phyloP scores from a whole-genome alignment of 2,113 vertebrate species.

The Marmota monax region DNA sequence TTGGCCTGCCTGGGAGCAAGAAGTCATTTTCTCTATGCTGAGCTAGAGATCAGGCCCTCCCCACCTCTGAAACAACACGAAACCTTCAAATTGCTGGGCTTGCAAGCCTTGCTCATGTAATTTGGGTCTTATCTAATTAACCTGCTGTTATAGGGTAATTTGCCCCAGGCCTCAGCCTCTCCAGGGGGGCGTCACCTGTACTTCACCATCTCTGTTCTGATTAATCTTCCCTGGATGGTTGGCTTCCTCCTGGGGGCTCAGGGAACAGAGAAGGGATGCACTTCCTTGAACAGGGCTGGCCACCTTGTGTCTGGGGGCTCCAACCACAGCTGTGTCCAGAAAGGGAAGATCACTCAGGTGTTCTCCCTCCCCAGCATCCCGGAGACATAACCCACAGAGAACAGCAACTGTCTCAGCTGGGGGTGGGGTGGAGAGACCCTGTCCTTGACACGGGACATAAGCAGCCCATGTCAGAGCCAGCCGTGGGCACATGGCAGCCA shows the following conservation, averaged over 20 bases:
- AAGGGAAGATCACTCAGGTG: not conserved
- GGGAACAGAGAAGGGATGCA: too few relatives aligned
- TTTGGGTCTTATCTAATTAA: constrained; percentile 84
- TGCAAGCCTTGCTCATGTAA: constrained; percentile 82
- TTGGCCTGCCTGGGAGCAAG: constrained; percentile 84
- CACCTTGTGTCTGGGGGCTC: not conserved
- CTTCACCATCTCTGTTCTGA: not conserved
- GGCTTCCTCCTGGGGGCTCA: not conserved
- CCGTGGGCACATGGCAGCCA: accelerated
- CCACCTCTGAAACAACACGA: constrained; percentile 80
- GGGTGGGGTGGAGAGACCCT: not conserved
- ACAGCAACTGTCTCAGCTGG: not conserved
- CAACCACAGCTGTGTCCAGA: not conserved
- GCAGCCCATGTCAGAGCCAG: not conserved
- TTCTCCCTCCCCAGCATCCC: not conserved
- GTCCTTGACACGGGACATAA: not conserved
- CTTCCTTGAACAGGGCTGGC: not conserved
- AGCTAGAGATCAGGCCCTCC: constrained; percentile 76
- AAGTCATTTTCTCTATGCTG: constrained; percentile 83
- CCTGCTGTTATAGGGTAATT: constrained; percentile 78
- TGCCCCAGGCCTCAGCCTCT: constrained; percentile 62
- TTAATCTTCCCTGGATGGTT: constrained; percentile 33
- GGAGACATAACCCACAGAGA: not conserved
- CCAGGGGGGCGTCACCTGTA: constrained; percentile 58
- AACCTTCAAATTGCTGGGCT: constrained; percentile 83